Conservation (phyloP, 2,797 vertebrate genomes). For the Gallinago solitaria region DNA sequence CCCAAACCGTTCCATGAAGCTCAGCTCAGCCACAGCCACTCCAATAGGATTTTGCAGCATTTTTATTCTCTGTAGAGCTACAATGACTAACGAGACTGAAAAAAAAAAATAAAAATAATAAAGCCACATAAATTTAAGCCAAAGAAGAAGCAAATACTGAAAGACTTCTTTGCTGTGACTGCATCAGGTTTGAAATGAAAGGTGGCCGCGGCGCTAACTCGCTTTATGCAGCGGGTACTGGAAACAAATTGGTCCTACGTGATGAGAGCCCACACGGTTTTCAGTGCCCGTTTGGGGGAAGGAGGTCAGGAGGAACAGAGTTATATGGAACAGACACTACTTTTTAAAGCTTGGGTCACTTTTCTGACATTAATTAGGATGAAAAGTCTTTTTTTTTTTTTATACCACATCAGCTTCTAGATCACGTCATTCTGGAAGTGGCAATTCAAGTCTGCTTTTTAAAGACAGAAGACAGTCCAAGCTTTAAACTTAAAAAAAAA, state of each 20-base stretch:
- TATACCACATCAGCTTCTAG: neutral
- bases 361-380: neutral
- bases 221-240: neutral
- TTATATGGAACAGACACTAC: neutral
- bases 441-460: neutral
- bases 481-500: neutral
- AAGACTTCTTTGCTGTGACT: neutral
- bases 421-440: neutral
- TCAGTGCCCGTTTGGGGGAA: neutral
- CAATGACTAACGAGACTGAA: neutral
- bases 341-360: neutral
- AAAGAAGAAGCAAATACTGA: neutral
- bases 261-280: neutral
- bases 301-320: neutral
- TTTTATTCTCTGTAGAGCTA: neutral
- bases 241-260: neutral
- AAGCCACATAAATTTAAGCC: neutral
- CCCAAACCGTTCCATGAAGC: neutral
- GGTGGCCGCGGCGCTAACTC: fast-evolving
- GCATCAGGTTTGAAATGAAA: neutral
- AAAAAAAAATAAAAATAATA: neutral
- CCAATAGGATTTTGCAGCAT: neutral
- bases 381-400: neutral
- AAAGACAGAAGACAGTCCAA: neutral
- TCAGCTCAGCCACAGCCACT: neutral